A percentile compares a stretch with the other conserved stretches of the same genome.
phyloP scores from a whole-genome alignment of 2,113 vertebrate genomes.

The Gopherus evgoodei region DNA sequence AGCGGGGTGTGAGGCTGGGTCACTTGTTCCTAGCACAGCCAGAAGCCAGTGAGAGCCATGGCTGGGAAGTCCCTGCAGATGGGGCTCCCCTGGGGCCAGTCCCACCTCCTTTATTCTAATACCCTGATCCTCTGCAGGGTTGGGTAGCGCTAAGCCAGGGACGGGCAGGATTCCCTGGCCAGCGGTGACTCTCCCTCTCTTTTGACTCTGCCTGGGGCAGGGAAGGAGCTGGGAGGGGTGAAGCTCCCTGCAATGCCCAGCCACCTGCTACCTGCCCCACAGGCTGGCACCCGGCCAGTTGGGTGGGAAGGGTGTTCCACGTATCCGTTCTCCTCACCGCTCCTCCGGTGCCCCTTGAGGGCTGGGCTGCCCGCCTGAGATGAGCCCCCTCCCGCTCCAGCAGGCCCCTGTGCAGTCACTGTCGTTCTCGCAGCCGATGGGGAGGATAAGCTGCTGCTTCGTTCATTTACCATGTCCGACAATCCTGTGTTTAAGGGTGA shows the following conservation, averaged over 20 bases:
- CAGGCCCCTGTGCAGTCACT: background rate
- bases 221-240: background rate
- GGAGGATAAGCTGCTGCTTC: constrained; percentile 51
- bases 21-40: background rate
- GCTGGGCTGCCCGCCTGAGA: background rate
- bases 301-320: background rate
- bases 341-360: background rate
- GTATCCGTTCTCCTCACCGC: background rate
- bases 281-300: accelerated
- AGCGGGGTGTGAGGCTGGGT: background rate
- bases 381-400: background rate
- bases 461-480: constrained; percentile 5
- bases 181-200: background rate
- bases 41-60: background rate
- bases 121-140: background rate
- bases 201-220: background rate
- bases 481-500: constrained; percentile 74
- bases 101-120: background rate
- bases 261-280: background rate
- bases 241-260: background rate
- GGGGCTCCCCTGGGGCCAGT: background rate
- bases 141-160: background rate
- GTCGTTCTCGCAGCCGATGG: background rate
- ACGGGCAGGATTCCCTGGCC: background rate
- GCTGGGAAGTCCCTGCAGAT: background rate